These are phyloP conservation scores for Drosophila nikananu DNA, from an alignment of 1,140 invertebrate species.

Conservation along the genomic window DNA sequence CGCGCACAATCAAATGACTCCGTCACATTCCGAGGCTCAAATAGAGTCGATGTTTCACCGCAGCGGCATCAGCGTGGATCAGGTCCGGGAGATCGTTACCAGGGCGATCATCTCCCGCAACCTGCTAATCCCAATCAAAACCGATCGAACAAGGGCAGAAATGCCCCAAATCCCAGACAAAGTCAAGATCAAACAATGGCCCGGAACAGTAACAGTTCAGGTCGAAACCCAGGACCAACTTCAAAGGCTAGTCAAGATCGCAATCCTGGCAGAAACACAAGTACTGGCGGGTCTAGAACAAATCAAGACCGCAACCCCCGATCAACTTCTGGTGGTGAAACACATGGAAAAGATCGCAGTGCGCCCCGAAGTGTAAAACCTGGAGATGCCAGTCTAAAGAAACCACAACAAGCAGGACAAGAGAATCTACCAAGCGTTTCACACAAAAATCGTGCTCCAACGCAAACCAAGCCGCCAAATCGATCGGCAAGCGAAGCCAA, in stretches of 20 bases:
- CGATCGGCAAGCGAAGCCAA: not conserved
- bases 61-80: constrained; percentile 4
- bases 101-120: not conserved
- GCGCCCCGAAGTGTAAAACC: not conserved
- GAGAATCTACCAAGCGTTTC: not conserved
- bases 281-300: not conserved
- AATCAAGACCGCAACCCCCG: not conserved
- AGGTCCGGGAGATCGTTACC: constrained; percentile 4
- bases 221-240: not conserved
- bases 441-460: not conserved
- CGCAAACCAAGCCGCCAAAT: constrained; percentile 1
- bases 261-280: not conserved
- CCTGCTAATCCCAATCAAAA: not conserved
- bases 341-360: constrained; percentile 6
- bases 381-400: not conserved
- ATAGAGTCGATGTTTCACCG: not conserved
- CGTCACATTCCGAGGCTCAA: constrained; percentile 5
- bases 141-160: not conserved
- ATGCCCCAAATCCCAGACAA: constrained; percentile 3
- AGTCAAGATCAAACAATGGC: constrained; percentile 1
- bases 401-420: not conserved
- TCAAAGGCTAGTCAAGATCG: not conserved
- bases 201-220: not conserved
- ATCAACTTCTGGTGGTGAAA: not conserved
- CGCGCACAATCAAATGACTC: constrained; percentile 9